A percentile compares a stretch with the other conserved stretches of the same genome.
These are phyloP conservation scores for Epinotia nisella DNA, from an alignment of 2,888 invertebrate genomes.

Conservation along the genomic window DNA sequence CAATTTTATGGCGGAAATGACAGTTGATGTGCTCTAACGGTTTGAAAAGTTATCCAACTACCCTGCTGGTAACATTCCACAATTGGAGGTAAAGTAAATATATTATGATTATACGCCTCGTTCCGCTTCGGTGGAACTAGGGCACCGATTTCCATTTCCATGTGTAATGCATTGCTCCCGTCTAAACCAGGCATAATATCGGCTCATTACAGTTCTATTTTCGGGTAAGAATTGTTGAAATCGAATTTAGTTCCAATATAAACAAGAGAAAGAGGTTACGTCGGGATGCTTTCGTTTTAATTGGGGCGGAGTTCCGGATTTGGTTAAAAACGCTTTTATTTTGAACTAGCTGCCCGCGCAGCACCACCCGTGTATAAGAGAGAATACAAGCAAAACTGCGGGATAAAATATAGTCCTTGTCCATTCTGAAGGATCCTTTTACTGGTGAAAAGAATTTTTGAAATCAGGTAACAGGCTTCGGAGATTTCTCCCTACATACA, in stretches of 20 bases:
- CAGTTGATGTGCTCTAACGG: no score
- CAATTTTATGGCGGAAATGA: no score
- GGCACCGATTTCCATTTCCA: conserved; percentile 21
- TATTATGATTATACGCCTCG: background rate
- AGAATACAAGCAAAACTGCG: no score
- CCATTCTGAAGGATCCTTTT: no score
- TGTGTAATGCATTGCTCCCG: conserved; percentile 19
- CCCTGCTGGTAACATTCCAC: background rate
- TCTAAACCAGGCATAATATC: conserved; percentile 14
- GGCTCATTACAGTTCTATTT: conserved; percentile 7
- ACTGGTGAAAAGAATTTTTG: no score
- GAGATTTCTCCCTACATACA: no score
- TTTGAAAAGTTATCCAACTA: background rate
- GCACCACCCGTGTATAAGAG: no score
- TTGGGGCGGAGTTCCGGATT: no score
- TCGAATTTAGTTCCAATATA: background rate
- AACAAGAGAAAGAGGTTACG: background rate
- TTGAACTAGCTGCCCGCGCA: no score
- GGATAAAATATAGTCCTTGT: no score
- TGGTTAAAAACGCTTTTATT: no score
- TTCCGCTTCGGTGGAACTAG: conserved; percentile 7
- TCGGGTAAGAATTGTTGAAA: background rate
- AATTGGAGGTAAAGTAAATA: background rate
- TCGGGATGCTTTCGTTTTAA: background rate
- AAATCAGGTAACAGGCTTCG: no score